These are phyloP conservation scores for Oreochromis grahami DNA, from an alignment of 2,797 vertebrate species.

Conservation along the genomic window DNA sequence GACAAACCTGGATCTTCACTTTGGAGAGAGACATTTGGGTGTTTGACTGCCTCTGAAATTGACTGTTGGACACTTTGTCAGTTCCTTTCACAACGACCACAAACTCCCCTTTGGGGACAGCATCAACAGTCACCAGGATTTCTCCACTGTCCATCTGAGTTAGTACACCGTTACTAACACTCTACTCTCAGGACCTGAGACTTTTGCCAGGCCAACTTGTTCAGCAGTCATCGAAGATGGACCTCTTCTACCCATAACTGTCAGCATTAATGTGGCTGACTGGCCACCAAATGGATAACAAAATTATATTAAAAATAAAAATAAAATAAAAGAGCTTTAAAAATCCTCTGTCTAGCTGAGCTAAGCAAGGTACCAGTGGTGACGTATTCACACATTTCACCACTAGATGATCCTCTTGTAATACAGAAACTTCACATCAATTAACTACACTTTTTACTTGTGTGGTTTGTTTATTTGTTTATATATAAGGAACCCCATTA, in stretches of 20 bases:
- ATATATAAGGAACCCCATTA: too few species aligned
- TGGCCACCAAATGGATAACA: slow-evolving; percentile 9
- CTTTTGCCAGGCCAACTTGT: slow-evolving; percentile 47
- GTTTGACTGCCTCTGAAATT: slow-evolving; percentile 75
- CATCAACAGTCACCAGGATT: slow-evolving; percentile 57
- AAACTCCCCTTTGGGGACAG: slow-evolving; percentile 68
- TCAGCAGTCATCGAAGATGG: slow-evolving; percentile 44
- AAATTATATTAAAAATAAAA: neutral
- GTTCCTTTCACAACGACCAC: slow-evolving; percentile 64
- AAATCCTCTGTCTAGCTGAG: neutral
- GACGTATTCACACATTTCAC: neutral
- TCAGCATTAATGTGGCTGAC: slow-evolving; percentile 58
- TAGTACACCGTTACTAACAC: slow-evolving; percentile 13
- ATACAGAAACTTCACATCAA: neutral
- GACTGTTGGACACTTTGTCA: slow-evolving; percentile 52
- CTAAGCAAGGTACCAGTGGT: neutral
- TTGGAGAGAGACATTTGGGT: slow-evolving; percentile 73
- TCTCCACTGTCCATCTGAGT: slow-evolving; percentile 58
- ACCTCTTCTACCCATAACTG: slow-evolving; percentile 67
- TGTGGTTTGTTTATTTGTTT: too few species aligned
- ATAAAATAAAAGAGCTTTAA: neutral
- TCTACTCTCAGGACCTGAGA: slow-evolving; percentile 29
- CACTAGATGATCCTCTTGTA: neutral
- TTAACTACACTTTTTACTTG: neutral
- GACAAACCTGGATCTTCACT: slow-evolving; percentile 64